phyloP scores from a whole-genome alignment of 2,113 vertebrate species.

The Pyxicephalus adspersus region DNA sequence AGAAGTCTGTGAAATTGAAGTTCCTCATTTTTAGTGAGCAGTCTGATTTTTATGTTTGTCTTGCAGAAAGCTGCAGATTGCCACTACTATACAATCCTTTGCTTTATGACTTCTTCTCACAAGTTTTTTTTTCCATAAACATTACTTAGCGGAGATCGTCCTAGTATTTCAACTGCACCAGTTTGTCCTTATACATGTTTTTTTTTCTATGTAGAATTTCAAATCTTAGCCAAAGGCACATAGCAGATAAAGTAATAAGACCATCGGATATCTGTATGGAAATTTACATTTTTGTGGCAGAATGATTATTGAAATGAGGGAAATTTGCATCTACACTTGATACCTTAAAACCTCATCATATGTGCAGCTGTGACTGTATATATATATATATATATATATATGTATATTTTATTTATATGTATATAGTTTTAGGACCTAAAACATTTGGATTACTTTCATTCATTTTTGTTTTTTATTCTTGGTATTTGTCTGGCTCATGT shows the following conservation, averaged over 20 bases:
- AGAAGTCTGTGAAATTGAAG: slow-evolving; percentile 73
- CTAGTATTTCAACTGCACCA: not conserved
- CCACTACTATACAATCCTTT: slow-evolving; percentile 56
- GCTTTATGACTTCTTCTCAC: not conserved
- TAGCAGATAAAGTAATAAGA: slow-evolving; percentile 20
- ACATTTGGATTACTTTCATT: too few relatives aligned
- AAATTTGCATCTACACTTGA: slow-evolving; percentile 32
- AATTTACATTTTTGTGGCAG: slow-evolving; percentile 10
- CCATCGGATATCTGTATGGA: not conserved
- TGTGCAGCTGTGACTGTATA: not conserved
- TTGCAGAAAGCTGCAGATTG: slow-evolving; percentile 61
- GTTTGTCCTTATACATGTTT: slow-evolving; percentile 18
- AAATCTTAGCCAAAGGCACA: slow-evolving; percentile 31
- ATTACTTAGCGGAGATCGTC: not conserved
- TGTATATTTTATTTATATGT: slow-evolving; percentile 23
- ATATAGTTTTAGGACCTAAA: not conserved
- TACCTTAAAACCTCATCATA: not conserved
- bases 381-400: slow-evolving; percentile 15
- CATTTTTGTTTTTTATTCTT: too few relatives aligned
- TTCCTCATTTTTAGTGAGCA: slow-evolving; percentile 78
- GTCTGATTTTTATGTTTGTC: slow-evolving; percentile 69
- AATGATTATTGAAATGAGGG: slow-evolving; percentile 31
- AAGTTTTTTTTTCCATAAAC: not conserved
- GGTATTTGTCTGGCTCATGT: too few relatives aligned
- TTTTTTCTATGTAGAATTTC: not conserved